Conservation (phyloP, 2,113 vertebrate species). For the Rallus limicola region DNA sequence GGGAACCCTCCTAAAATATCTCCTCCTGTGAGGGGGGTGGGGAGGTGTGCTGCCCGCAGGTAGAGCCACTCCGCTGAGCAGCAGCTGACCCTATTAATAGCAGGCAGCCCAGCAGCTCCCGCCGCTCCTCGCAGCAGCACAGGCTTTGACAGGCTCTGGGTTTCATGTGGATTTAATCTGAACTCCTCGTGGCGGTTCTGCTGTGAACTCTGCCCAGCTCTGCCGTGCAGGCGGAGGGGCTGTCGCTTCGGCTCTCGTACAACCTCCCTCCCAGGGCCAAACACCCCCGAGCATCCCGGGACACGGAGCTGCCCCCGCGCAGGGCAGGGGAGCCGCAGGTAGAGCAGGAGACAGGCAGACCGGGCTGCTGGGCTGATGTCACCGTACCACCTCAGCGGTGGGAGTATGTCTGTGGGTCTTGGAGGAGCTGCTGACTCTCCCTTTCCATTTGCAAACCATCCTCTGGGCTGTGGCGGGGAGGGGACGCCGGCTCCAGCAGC, state of each 20-base stretch:
- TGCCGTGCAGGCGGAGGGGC: not conserved
- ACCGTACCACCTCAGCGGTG: not conserved
- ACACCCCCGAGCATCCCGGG: rapidly evolving
- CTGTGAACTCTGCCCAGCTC: not conserved
- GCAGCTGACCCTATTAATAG: not conserved
- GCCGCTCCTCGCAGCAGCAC: not conserved
- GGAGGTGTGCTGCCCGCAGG: not conserved
- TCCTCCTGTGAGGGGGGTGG: not conserved
- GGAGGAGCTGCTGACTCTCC: not conserved
- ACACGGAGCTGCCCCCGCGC: not conserved
- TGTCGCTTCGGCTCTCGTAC: not conserved
- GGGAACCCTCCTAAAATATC: not conserved
- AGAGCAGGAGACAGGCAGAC: not conserved
- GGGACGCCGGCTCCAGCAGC: not conserved
- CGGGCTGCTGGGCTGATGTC: rapidly evolving
- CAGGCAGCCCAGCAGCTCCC: not conserved
- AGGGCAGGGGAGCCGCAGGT: not conserved
- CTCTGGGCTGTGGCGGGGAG: not conserved
- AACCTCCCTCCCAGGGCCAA: not conserved
- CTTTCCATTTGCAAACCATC: not conserved
- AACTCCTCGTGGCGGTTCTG: not conserved
- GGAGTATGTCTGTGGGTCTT: not conserved
- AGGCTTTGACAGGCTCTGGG: not conserved
- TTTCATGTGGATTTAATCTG: not conserved
- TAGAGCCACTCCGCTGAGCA: not conserved